phyloP scores from a whole-genome alignment of 2,113 vertebrate species.

The Ellobius talpinus region DNA sequence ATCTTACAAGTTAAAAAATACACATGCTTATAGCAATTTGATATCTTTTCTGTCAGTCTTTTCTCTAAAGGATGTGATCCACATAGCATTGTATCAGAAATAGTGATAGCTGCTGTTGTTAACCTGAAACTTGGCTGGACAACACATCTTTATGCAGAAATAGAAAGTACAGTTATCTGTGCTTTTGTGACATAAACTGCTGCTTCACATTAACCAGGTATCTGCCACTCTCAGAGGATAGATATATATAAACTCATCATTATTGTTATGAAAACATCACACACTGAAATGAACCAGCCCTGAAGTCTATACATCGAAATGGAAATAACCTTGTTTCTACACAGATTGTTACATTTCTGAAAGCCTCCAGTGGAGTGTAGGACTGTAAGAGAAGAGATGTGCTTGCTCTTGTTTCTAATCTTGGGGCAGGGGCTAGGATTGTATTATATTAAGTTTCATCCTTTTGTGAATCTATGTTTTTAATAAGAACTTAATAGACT shows the following conservation, averaged over 20 bases:
- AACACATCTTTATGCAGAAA: constrained; percentile 8
- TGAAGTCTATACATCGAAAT: background rate
- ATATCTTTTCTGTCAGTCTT: background rate
- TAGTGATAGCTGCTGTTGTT: background rate
- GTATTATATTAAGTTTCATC: background rate
- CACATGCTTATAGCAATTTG: background rate
- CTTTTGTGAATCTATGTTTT: background rate
- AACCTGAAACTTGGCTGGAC: background rate
- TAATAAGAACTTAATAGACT: background rate
- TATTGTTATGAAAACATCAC: background rate
- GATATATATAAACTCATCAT: background rate
- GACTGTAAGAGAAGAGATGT: background rate
- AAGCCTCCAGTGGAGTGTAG: background rate
- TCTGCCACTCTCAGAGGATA: background rate
- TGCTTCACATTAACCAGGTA: background rate
- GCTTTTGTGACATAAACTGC: background rate
- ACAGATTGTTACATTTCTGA: background rate
- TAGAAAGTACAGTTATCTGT: background rate
- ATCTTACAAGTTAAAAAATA: background rate
- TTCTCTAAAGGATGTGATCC: background rate
- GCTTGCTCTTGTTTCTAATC: background rate
- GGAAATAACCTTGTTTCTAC: background rate
- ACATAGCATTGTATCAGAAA: background rate
- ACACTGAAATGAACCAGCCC: background rate
- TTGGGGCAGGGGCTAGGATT: background rate